A percentile compares a stretch with the other conserved stretches of the same genome.
Evolutionary conservation across 2,888 invertebrate genomes (phyloP).

Genomic region (Apotomis capreana): DNA sequence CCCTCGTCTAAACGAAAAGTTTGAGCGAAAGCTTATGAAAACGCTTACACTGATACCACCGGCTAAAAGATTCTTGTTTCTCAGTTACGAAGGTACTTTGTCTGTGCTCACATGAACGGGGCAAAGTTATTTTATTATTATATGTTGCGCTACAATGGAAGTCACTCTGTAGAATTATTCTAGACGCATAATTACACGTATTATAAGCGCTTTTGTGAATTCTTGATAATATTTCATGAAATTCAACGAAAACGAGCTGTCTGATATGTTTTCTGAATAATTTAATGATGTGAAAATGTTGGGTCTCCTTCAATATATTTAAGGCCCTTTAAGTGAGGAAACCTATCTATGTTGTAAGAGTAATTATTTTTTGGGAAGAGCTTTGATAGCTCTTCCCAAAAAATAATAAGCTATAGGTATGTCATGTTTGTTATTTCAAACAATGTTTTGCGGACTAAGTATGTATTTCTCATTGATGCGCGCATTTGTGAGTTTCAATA

Average conservation of each 20-base stretch:
- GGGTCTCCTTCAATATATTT: neutral
- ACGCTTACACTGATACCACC: slow-evolving; percentile 16
- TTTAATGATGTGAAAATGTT: neutral
- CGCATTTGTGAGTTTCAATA: too few relatives aligned
- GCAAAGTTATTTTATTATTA: slow-evolving; percentile 32
- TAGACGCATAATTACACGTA: slow-evolving; percentile 42
- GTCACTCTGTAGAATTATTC: slow-evolving; percentile 53
- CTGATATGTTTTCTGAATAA: neutral
- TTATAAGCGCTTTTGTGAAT: slow-evolving; percentile 7
- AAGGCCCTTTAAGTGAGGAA: too few relatives aligned
- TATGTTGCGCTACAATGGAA: slow-evolving; percentile 42
- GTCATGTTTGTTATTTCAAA: too few relatives aligned
- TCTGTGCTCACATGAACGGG: slow-evolving; percentile 12
- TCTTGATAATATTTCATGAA: neutral
- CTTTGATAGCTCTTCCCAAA: too few relatives aligned
- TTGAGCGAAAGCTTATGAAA: neutral
- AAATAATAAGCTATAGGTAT: too few relatives aligned
- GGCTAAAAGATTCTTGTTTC: slow-evolving; percentile 25
- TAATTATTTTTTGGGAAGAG: too few relatives aligned
- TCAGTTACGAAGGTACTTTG: slow-evolving; percentile 32
- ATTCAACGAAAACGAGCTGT: neutral
- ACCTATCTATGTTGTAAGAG: too few relatives aligned
- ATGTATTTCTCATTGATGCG: too few relatives aligned
- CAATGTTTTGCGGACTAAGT: too few relatives aligned
- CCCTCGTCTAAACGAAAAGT: too few relatives aligned